These are phyloP conservation scores for Macrochelys suwanniensis DNA, from an alignment of 2,797 vertebrate species.

Conservation along the genomic window DNA sequence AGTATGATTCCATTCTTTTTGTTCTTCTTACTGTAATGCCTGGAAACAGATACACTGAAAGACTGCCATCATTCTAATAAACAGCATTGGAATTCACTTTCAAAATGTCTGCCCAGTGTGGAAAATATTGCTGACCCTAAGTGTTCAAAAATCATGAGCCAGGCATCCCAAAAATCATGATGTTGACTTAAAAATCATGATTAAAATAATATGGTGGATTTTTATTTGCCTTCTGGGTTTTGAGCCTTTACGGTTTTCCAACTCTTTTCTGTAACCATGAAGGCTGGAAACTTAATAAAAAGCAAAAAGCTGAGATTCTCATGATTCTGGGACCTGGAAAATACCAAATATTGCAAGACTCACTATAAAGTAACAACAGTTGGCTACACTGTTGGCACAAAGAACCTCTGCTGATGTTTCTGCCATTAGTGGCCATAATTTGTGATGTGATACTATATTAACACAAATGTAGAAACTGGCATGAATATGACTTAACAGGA, in stretches of 20 bases:
- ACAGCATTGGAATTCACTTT: neutral
- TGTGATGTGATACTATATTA: neutral
- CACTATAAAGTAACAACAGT: neutral
- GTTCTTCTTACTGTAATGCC: neutral
- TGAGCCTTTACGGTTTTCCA: neutral
- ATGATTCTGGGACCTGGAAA: neutral
- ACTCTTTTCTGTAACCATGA: neutral
- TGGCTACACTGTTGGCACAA: neutral
- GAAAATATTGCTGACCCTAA: neutral
- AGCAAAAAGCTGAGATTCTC: neutral
- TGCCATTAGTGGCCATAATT: neutral
- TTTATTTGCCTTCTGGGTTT: neutral
- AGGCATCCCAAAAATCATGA: neutral
- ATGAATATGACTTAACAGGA: neutral
- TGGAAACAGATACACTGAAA: neutral
- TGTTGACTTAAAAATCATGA: neutral
- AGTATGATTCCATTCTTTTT: neutral
- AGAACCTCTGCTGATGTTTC: neutral
- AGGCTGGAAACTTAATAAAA: neutral
- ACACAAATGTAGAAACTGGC: neutral
- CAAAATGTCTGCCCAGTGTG: neutral
- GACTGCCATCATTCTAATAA: neutral
- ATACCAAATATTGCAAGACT: neutral
- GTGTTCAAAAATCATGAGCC: neutral
- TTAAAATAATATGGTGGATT: neutral